Evolutionary conservation across 2,797 vertebrate genomes (phyloP), one percentile per base, ranked within the genome.

Genomic region (Myoxocephalus aenaeus): DNA sequence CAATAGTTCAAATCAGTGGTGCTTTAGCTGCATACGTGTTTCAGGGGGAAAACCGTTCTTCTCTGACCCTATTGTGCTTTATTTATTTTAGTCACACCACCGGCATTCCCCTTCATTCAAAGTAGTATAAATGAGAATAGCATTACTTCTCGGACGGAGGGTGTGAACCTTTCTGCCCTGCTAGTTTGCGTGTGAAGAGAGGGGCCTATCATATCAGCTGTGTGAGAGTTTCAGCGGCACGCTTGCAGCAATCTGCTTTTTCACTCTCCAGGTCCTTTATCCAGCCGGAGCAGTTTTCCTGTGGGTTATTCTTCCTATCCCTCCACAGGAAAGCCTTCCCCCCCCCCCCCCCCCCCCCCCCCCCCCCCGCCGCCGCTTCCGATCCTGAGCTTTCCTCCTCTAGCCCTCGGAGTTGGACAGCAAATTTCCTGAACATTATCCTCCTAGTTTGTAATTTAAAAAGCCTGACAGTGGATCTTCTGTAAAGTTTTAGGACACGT

Each of bases 321-420:
- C 89, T 89, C 81, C 90, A 89, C 94, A 95, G 94, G 94, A 95
- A 95, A 86, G 87, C 92, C 90, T 90, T 90, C 92, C 57, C 32
- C n/a, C n/a, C n/a, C n/a, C n/a, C n/a, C n/a, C n/a, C n/a, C n/a
- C n/a, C n/a, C n/a, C n/a, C n/a, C n/a, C n/a, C n/a, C n/a, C n/a
- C n/a, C n/a, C n/a, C n/a, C n/a, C 32, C 18, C 32, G 1, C 32
- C 77, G 87, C 89, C 72, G 90, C 86, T 95, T 95, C 94, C 93
- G 92, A 94, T 92, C 91, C 92, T 87, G 80, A 84, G 88, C 89
- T 89, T 92, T 92, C 82, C 88, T 88, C 87, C 65, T 32, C 54
- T 70, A 75, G 89, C 80, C 85, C 79, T 80, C 65, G 75, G 87
- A 77, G 87, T 88, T 57, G 57, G 79, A 87, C 88, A 84, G 81